These are phyloP conservation scores for Chiloscyllium punctatum DNA, from an alignment of 2,797 vertebrate genomes.

Conservation along the genomic window DNA sequence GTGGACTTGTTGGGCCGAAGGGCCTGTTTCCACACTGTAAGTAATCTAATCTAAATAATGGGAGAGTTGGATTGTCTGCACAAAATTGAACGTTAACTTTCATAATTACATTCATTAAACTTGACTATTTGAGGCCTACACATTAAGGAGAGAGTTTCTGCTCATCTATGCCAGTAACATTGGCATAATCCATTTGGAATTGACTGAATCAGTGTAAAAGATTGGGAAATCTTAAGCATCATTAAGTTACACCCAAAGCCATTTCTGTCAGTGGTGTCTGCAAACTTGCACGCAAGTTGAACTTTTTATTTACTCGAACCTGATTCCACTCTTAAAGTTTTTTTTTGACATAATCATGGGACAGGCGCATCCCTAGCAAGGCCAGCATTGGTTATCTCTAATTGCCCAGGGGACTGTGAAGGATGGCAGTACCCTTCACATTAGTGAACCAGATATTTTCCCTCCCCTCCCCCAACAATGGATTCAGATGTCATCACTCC, in stretches of 20 bases:
- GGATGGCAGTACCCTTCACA: no score
- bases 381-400: no score
- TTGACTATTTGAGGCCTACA: neutral
- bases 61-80: neutral
- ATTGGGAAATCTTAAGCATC: neutral
- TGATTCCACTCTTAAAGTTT: no score
- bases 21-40: no score
- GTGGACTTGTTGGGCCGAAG: no score
- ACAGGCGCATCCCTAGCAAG: no score
- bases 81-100: neutral
- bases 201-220: neutral
- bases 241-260: neutral
- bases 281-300: neutral
- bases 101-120: neutral
- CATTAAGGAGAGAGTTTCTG: neutral
- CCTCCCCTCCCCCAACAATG: no score
- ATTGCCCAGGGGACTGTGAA: no score
- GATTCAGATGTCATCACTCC: no score
- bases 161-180: neutral
- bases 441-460: no score
- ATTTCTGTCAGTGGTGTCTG: neutral
- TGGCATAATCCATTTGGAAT: neutral
- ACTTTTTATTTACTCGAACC: neutral
- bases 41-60: no score
- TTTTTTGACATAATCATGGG: no score